Conservation (phyloP, 2,113 vertebrate genomes). For the Sorex araneus region DNA sequence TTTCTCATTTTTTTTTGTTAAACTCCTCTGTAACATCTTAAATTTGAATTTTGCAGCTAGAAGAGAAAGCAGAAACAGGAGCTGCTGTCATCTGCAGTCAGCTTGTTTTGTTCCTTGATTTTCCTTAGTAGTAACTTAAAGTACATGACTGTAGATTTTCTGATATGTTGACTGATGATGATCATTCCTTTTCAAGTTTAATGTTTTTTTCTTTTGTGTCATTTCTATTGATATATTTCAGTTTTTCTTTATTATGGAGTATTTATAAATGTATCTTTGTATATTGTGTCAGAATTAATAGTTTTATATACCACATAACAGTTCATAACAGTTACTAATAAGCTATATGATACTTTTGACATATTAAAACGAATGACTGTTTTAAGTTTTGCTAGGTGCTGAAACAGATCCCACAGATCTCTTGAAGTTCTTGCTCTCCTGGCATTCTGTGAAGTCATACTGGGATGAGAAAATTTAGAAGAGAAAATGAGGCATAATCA, state of each 20-base stretch:
- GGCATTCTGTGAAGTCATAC: neutral
- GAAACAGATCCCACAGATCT: neutral
- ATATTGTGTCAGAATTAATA: neutral
- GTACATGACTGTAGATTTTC: neutral
- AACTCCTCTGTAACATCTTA: conserved; percentile 27
- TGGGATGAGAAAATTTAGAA: neutral
- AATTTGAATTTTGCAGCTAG: conserved; percentile 62
- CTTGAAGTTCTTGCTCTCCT: neutral
- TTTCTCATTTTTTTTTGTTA: neutral
- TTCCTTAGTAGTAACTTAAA: conserved; percentile 55
- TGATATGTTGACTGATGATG: neutral
- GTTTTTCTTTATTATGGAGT: neutral
- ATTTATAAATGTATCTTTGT: neutral
- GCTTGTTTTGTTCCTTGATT: neutral
- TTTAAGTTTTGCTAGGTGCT: conserved; percentile 30
- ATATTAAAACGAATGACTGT: neutral
- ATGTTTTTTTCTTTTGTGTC: neutral
- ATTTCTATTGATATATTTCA: neutral
- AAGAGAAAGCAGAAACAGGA: conserved; percentile 32
- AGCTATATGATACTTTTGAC: neutral
- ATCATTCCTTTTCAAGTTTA: neutral
- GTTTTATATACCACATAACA: conserved; percentile 6
- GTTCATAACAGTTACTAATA: no score
- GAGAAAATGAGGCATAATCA: neutral
- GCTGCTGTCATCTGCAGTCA: conserved; percentile 6